A percentile compares a stretch with the other conserved stretches of the same genome.
phyloP scores from a whole-genome alignment of 2,888 invertebrate species.

The Sylvicola cinctus region DNA sequence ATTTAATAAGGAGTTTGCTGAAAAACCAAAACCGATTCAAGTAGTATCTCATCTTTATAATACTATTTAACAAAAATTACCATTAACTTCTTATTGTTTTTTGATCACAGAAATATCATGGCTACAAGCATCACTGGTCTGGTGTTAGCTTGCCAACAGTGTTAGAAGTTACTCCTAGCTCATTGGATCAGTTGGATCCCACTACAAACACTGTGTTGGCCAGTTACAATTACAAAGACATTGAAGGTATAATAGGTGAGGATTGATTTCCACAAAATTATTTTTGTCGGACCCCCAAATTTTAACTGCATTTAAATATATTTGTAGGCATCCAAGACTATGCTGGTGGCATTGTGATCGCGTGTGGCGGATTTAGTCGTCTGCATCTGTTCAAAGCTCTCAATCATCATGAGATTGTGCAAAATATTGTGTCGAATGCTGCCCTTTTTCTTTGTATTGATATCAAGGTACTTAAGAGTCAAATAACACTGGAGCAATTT shows the following conservation, averaged over 20 bases:
- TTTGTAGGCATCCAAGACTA: conserved; percentile 55
- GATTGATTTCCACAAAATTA: no score
- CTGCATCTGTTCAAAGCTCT: conserved; percentile 76
- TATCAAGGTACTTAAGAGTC: conserved; percentile 64
- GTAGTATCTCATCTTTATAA: conserved; percentile 28
- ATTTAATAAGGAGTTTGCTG: conserved; percentile 57
- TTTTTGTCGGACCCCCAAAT: neutral
- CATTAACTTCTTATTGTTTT: conserved; percentile 4
- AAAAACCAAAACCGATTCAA: conserved; percentile 56
- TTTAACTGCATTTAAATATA: neutral
- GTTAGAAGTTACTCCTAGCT: conserved; percentile 80
- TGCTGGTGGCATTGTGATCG: conserved; percentile 81
- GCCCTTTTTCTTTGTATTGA: conserved; percentile 58
- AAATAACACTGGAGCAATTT: conserved; percentile 72
- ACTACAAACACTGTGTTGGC: conserved; percentile 64
- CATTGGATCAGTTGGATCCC: conserved; percentile 80
- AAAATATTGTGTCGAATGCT: conserved; percentile 68
- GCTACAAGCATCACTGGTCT: conserved; percentile 94
- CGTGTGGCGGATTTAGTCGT: conserved; percentile 77
- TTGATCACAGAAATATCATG: conserved; percentile 59
- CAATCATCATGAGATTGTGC: conserved; percentile 70
- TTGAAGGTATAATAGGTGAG: conserved; percentile 46
- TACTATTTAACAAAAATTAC: neutral
- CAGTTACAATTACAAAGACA: conserved; percentile 69
- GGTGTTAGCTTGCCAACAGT: conserved; percentile 72